A percentile compares a stretch with the other conserved stretches of the same genome.
Conservation (phyloP, 2,888 invertebrate species). For the Parnassius glacialis region DNA sequence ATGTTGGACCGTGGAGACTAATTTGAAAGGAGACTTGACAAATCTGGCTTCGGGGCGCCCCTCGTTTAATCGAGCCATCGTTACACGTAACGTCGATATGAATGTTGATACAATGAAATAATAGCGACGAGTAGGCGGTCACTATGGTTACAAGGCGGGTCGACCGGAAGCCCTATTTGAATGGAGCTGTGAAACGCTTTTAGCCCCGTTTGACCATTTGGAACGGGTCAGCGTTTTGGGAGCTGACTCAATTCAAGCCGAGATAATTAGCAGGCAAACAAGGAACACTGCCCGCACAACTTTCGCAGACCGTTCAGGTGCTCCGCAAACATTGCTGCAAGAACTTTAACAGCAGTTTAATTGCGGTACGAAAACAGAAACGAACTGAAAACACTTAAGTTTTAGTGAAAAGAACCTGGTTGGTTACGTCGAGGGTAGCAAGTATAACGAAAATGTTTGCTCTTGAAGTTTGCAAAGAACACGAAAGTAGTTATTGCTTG, state of each 20-base stretch:
- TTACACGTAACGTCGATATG: conserved; percentile 72
- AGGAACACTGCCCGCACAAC: conserved; percentile 65
- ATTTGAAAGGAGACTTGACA: conserved; percentile 77
- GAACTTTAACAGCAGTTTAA: conserved; percentile 80
- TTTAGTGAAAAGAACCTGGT: conserved; percentile 70
- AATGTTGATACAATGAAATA: conserved; percentile 78
- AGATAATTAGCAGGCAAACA: conserved; percentile 80
- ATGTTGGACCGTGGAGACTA: conserved; percentile 64
- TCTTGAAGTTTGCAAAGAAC: conserved; percentile 57
- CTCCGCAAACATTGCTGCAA: conserved; percentile 76
- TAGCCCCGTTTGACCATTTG: conserved; percentile 70
- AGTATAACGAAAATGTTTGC: conserved; percentile 38
- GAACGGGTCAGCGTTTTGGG: conserved; percentile 68
- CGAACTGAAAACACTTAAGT: conserved; percentile 73
- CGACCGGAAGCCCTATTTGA: conserved; percentile 59
- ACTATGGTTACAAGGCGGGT: conserved; percentile 68
- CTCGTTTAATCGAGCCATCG: conserved; percentile 70
- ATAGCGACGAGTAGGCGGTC: conserved; percentile 65
- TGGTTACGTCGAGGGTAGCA: conserved; percentile 45
- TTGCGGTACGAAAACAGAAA: conserved; percentile 77
- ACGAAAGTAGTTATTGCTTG: conserved; percentile 36
- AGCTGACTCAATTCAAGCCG: conserved; percentile 61
- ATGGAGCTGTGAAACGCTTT: conserved; percentile 65
- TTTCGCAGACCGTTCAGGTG: conserved; percentile 75
- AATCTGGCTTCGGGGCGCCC: conserved; percentile 76